A percentile compares a stretch with the other conserved stretches of the same genome.
phyloP scores from a whole-genome alignment of 2,888 invertebrate genomes.

The Heliothis peltigera region DNA sequence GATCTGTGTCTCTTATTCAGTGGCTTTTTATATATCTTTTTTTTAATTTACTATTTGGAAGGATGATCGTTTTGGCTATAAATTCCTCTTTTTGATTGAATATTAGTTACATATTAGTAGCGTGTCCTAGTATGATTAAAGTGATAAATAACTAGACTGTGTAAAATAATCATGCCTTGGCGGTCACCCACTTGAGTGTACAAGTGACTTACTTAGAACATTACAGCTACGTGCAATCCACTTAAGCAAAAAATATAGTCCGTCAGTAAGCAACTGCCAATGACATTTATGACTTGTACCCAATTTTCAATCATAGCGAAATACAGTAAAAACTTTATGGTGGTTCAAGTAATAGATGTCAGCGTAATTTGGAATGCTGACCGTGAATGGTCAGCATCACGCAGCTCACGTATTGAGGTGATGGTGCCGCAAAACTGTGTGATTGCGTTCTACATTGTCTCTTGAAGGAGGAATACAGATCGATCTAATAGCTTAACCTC shows the following conservation, averaged over 20 bases:
- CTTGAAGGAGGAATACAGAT: background rate
- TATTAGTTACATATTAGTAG: too few species aligned
- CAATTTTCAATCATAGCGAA: slow-evolving; percentile 32
- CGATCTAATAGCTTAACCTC: background rate
- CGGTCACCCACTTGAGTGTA: too few species aligned
- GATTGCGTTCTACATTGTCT: background rate
- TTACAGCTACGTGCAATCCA: slow-evolving; percentile 3
- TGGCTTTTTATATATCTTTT: too few species aligned
- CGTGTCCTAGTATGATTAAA: too few species aligned
- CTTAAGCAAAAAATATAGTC: slow-evolving; percentile 13
- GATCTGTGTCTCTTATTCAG: too few species aligned
- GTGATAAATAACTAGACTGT: too few species aligned
- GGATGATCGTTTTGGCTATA: too few species aligned
- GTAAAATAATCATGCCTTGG: too few species aligned
- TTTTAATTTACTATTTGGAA: too few species aligned
- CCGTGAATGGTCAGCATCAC: background rate
- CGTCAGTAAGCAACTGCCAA: slow-evolving; percentile 9
- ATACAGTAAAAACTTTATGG: slow-evolving; percentile 24
- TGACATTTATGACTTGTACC: slow-evolving; percentile 39
- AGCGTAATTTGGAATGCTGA: background rate
- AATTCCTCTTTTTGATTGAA: too few species aligned
- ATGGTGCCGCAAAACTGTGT: background rate
- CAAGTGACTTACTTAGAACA: background rate
- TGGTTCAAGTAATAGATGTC: slow-evolving; percentile 11
- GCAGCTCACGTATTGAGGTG: background rate